Evolutionary conservation across 1,140 invertebrate species (phyloP), one percentile per base, ranked within the genome.

Genomic region (Brachystomella parvula): DNA sequence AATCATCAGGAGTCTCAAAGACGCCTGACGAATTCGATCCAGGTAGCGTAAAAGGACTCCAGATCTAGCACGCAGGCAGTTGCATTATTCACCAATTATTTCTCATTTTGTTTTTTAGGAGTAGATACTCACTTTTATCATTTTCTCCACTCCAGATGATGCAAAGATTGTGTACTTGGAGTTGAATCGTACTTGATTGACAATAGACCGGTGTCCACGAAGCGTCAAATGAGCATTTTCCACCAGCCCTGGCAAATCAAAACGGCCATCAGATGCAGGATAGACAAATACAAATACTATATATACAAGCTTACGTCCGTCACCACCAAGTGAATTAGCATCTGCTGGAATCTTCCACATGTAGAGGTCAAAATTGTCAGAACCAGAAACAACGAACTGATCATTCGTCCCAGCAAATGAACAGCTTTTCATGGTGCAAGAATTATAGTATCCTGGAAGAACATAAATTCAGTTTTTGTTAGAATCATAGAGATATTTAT

Each of bases 391-490:
- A 56, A 96, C 84, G 77, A 87, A 94, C 81, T 95, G 86, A 76
- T 96, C 92, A 47, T 86, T 83, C 3, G 87, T 84, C 0, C 93
- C 94, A n/a, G 90, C 92, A 82, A 96, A 96, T 60, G 86, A 89
- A 75, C 92, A 95, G 66, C 90, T 94, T 78, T 97, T 97, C 91
- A 96, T 95, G 0, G 94, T 96, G 76, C 93, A 96, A 1, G 91
- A 94, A 77, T 96, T 96, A 72, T 93, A 95, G 77, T 96, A 97
- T 65, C 90, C 89, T n/a, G n/a, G n/a, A n/a, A n/a, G n/a, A n/a
- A n/a, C n/a, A n/a, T n/a, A n/a, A n/a, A n/a, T n/a, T n/a, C n/a
- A n/a, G n/a, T n/a, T n/a, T n/a, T n/a, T n/a, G n/a, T n/a, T n/a
- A n/a, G n/a, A n/a, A n/a, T n/a, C n/a, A n/a, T n/a, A n/a, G n/a